These are phyloP conservation scores for Bombus picipes DNA, from an alignment of 1,140 invertebrate genomes.

Conservation along the genomic window DNA sequence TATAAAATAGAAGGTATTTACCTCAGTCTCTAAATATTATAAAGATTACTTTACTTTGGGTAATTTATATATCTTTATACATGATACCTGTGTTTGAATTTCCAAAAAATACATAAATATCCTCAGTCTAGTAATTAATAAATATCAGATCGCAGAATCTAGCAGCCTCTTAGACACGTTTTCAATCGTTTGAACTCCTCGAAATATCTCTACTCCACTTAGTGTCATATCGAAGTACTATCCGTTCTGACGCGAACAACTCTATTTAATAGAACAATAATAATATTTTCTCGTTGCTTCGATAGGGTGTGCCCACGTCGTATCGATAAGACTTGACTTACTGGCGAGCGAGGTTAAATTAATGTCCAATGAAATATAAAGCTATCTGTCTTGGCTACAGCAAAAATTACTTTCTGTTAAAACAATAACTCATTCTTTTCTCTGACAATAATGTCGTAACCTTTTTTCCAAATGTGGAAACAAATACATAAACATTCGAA, in stretches of 20 bases:
- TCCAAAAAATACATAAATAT: no score
- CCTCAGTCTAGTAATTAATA: no score
- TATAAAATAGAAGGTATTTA: no score
- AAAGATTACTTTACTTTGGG: background rate
- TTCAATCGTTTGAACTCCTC: background rate
- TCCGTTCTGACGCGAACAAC: background rate
- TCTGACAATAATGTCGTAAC: background rate
- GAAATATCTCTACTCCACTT: background rate
- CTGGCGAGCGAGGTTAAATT: constrained; percentile 3
- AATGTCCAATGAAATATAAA: constrained; percentile 6
- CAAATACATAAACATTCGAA: background rate
- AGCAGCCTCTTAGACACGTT: background rate
- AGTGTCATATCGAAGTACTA: background rate
- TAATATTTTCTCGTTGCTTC: constrained; percentile 8
- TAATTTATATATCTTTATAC: no score
- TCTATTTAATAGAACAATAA: background rate
- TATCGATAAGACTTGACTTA: constrained; percentile 9
- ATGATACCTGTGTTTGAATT: no score
- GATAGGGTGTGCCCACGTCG: background rate
- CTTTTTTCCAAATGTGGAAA: background rate
- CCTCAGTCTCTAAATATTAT: background rate
- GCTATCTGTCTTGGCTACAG: no score
- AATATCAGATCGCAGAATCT: background rate
- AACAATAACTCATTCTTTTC: background rate
- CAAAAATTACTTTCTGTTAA: background rate